Percentiles rank a stretch among this genome's conserved stretches.
Evolutionary conservation across 2,113 vertebrate species (phyloP).

Genomic region (western clawed frog (Xenopus tropicalis)): DNA sequence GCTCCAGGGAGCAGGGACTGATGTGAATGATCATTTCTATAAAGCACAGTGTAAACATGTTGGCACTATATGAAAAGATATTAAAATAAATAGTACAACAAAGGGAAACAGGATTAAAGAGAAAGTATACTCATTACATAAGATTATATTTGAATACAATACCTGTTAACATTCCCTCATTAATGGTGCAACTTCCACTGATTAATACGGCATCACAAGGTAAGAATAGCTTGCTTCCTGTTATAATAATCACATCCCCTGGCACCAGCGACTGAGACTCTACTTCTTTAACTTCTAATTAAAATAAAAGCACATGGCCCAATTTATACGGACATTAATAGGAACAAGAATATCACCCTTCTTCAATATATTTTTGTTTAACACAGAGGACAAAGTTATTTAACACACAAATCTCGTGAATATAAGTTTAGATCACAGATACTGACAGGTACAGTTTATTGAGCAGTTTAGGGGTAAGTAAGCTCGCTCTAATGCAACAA

Average conservation of each 20-base stretch:
- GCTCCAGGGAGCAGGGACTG: no score
- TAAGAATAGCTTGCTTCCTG: conserved; percentile 50
- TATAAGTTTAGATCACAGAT: no score
- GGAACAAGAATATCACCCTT: background rate
- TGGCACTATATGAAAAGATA: no score
- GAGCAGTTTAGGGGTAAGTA: no score
- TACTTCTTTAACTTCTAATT: conserved; percentile 53
- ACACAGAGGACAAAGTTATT: background rate
- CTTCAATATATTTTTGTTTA: background rate
- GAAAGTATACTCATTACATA: no score
- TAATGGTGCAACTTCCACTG: conserved; percentile 61
- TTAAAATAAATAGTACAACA: no score
- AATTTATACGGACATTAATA: background rate
- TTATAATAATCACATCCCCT: conserved; percentile 56
- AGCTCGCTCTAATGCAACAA: no score
- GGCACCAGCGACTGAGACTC: conserved; percentile 57
- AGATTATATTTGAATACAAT: conserved; percentile 2
- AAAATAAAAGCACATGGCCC: background rate
- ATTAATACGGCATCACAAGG: conserved; percentile 61
- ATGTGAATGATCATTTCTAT: no score
- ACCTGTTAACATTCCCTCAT: conserved; percentile 70
- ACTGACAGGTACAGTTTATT: no score
- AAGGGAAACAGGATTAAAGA: no score
- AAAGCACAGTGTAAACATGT: no score
- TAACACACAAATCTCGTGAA: no score